Evolutionary conservation across 2,113 vertebrate genomes (phyloP), one percentile per base, ranked within the genome.

Genomic region (Sterrhoptilus dennistouni): DNA sequence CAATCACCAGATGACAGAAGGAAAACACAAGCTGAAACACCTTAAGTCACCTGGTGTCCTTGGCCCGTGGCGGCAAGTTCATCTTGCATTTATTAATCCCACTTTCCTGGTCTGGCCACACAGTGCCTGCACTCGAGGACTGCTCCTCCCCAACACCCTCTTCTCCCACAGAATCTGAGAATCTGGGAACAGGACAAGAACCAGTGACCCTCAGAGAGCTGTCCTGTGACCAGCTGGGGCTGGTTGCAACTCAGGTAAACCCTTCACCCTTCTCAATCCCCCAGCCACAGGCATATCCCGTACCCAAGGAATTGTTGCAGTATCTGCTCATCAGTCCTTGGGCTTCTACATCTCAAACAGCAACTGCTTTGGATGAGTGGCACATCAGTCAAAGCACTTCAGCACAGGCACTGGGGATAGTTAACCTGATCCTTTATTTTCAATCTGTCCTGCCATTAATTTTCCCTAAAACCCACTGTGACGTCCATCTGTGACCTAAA

Each of bases 1-100:
- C 3, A 5, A 8, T 74, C 0, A 0, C 33, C 2, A 0, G 42
- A 9, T 57, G 9, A 8, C 2, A 44, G 28, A 53, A 63, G 21
- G n/a, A 72, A 45, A 81, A 63, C 49, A 24, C 53, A 72, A 65
- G 40, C 23, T 38, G 64, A 64, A 86, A 8, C 33, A 20, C 14
- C 18, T 18, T 0, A 53, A 74, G 18, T 19, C 40, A 59, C 20
- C 52, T 75, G 21, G 2, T 4, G 1, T n/a, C 57, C 35, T 69
- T 57, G 57, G 33, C 49, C 68, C 35, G 16, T 6, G 38, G 24
- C 42, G 85, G n/a, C 35, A 23, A 81, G 64, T n/a, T 66, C 31
- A 54, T 15, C 42, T 70, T 45, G 15, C 47, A 53, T 24, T 91
- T 38, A 69, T 56, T 60, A 64, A 83, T 38, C 24, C 21, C 27